phyloP scores from a whole-genome alignment of 2,888 invertebrate species.

The Callimorpha dominula region DNA sequence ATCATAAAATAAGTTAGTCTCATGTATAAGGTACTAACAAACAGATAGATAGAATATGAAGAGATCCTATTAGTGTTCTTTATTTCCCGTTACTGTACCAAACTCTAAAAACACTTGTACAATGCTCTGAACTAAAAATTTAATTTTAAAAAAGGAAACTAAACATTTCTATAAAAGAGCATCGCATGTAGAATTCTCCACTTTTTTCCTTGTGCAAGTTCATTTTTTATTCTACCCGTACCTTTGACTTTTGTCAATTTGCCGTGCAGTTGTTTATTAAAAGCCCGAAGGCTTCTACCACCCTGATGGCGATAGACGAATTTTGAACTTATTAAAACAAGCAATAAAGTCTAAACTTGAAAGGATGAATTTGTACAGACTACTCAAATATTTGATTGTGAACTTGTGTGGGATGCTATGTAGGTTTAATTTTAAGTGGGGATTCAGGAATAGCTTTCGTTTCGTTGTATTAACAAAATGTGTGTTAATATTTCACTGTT shows the following conservation, averaged over 20 bases:
- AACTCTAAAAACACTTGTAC: not conserved
- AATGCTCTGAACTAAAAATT: not conserved
- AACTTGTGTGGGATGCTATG: not conserved
- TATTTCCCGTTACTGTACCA: not conserved
- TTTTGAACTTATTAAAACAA: not conserved
- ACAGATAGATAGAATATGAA: too few species aligned
- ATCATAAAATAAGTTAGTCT: too few species aligned
- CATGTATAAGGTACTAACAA: too few species aligned
- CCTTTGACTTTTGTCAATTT: slow-evolving; percentile 8
- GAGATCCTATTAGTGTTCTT: too few species aligned
- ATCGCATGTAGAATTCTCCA: not conserved
- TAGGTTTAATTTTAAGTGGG: not conserved
- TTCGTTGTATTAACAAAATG: not conserved
- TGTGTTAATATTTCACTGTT: too few species aligned
- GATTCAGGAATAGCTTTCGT: not conserved
- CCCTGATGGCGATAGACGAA: not conserved
- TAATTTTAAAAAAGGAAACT: not conserved
- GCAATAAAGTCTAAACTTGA: not conserved
- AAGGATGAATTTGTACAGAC: not conserved
- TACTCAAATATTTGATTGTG: not conserved
- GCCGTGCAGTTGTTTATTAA: not conserved
- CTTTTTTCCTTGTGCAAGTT: not conserved
- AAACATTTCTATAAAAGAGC: not conserved
- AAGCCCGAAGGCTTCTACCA: not conserved
- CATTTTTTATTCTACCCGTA: not conserved